A percentile compares a stretch with the other conserved stretches of the same genome.
phyloP scores from a whole-genome alignment of 2,888 invertebrate species.

The Megamerina dolium region DNA sequence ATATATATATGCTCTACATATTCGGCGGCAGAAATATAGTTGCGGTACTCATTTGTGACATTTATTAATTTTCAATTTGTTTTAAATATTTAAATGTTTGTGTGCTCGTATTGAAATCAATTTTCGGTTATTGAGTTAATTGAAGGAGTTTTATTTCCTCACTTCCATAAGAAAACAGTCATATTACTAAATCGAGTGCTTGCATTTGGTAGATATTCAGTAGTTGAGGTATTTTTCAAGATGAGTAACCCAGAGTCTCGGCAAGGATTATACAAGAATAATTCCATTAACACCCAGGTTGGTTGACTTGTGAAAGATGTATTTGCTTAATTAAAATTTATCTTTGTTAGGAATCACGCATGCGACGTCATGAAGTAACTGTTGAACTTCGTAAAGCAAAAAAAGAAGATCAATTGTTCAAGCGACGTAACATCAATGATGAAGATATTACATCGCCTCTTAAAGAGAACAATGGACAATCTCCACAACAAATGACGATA shows the following conservation, averaged over 20 bases:
- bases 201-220: no score
- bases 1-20: no score
- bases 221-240: no score
- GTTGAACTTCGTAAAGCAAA: slow-evolving; percentile 88
- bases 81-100: no score
- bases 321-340: neutral
- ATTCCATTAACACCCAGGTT: slow-evolving; percentile 68
- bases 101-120: no score
- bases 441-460: slow-evolving; percentile 50
- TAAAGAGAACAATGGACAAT: slow-evolving; percentile 51
- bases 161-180: no score
- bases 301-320: neutral
- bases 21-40: no score
- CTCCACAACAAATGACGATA: slow-evolving; percentile 54
- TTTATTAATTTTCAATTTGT: no score
- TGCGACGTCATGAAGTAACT: slow-evolving; percentile 81
- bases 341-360: slow-evolving; percentile 57
- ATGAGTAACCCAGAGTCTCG: slow-evolving; percentile 50
- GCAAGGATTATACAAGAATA: slow-evolving; percentile 70
- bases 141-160: no score
- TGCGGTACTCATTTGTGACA: no score
- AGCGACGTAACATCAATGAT: slow-evolving; percentile 74
- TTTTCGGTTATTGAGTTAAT: no score
- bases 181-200: no score
- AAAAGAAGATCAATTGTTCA: slow-evolving; percentile 89